Base-by-base conservation (phyloP, 2,888 invertebrate species). In the Mesodorylaimus sp. region DNA sequence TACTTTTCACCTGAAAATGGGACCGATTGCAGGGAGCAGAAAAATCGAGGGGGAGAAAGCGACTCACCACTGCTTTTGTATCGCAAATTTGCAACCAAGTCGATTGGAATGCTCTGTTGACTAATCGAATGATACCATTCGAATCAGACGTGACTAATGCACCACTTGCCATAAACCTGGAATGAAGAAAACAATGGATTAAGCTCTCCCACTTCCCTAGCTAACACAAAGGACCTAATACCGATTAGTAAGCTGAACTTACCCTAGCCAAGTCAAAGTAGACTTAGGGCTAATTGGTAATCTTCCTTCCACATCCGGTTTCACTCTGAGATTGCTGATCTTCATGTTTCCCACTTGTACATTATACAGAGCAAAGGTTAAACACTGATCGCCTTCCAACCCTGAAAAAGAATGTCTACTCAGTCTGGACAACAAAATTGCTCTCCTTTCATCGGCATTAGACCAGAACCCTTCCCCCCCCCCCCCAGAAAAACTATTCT, bases 141-240 rank as follows among this genome's bases (percentile, higher is more conserved):
- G 44, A 43, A 43, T 43, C 44, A 10, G 5, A 24, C 26, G 27
- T 10, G 27, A 25, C 24, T 10, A 26, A 27, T 5, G 44, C 13
- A 7, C 21, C 27, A 26, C 27, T 27, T 7, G 5, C 7, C 27
- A 27, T 16, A 26, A 43, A 43, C 10, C 44, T 43, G 27, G 13
- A n/a, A n/a, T 16, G 16, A 32, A 32, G 7, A 32, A 32, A 10
- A 7, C 32, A 32, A 32, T 10, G 32, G 67, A 38, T 16, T n/a
- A n/a, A n/a, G n/a, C n/a, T n/a, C n/a, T n/a, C n/a, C n/a, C n/a
- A n/a, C n/a, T n/a, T n/a, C n/a, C n/a, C n/a, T n/a, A n/a, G n/a
- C n/a, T n/a, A n/a, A n/a, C n/a, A n/a, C n/a, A n/a, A n/a, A n/a
- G n/a, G n/a, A n/a, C n/a, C n/a, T n/a, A n/a, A n/a, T n/a, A n/a